Base-by-base conservation (phyloP, 2,113 vertebrate species). In the Microcebus murinus region DNA sequence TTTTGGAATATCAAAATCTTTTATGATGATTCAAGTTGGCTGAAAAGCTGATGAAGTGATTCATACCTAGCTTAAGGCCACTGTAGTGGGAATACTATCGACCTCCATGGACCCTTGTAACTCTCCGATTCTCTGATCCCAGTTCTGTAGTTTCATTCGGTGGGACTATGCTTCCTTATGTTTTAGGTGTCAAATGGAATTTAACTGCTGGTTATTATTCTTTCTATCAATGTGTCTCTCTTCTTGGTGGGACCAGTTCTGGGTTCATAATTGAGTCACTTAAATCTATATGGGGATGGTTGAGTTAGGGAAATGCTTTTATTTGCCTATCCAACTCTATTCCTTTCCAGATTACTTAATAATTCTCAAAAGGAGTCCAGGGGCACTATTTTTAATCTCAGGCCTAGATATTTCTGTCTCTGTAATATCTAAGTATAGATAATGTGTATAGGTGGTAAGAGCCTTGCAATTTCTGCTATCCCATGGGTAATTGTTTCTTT, bases 1-100 rank as follows among this genome's bases (percentile, higher is more conserved):
- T 92, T 88, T 90, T 82, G 21, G 9, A 87, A 29, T 93, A 82
- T 73, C 10, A 89, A 15, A 84, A 65, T 36, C n/a, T 50, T 97
- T 55, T 87, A 25, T 71, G 90, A 34, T 9, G 34, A 31, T 88
- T 92, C 29, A 80, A 29, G 29, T 48, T 81, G 74, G 5, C 50
- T 87, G 71, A 61, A 59, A 83, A 89, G 17, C 34, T 96, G 80
- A 59, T 73, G 61, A 57, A 92, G 8, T 67, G 5, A 48, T 52
- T 61, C 8, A 68, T 89, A 48, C 68, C 23, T 20, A 23, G 27
- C 4, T 27, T 34, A 18, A 10, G 25, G 13, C 34, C 48, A 1
- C 63, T 42, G 10, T 34, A 12, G 14, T 2, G 34, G 42, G 42
- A 45, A 50, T 39, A 23, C 21, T 29, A 14, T 1, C 21, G 52